A percentile compares a stretch with the other conserved stretches of the same genome.
phyloP scores from a whole-genome alignment of 2,113 vertebrate genomes.

The Epinephelus fuscoguttatus region DNA sequence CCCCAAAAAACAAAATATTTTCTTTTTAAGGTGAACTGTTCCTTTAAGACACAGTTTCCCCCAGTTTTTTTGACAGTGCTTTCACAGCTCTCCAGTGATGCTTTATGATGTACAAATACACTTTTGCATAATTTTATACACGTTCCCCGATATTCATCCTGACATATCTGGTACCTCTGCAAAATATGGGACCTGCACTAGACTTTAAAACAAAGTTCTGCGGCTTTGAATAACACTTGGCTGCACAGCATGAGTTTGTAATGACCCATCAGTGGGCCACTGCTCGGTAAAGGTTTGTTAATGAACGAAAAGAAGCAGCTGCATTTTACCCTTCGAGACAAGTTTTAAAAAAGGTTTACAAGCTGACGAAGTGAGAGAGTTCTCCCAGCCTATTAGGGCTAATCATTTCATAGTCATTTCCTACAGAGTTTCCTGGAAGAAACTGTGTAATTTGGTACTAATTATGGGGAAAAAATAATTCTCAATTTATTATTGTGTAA shows the following conservation, averaged over 20 bases:
- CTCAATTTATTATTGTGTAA: neutral
- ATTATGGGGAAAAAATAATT: neutral
- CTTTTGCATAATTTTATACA: neutral
- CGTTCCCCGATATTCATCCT: neutral
- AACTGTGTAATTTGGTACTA: neutral
- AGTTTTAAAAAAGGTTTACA: neutral
- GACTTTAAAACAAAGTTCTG: neutral
- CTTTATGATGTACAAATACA: neutral
- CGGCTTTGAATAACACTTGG: neutral
- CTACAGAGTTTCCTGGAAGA: neutral
- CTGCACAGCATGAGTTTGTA: neutral
- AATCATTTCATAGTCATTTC: neutral
- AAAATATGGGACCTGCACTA: too few species aligned
- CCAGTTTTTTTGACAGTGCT: neutral
- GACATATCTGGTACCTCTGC: neutral
- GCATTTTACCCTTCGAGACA: neutral
- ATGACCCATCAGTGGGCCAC: neutral
- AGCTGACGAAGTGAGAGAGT: neutral
- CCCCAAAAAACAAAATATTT: too few species aligned
- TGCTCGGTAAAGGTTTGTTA: neutral
- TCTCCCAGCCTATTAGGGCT: neutral
- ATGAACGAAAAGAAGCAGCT: slow-evolving; percentile 1
- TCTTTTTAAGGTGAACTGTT: too few species aligned
- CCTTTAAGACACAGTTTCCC: neutral
- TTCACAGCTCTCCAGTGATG: neutral